These are phyloP conservation scores for Gonatopus flavifemur DNA, from an alignment of 1,140 invertebrate species.

Conservation along the genomic window DNA sequence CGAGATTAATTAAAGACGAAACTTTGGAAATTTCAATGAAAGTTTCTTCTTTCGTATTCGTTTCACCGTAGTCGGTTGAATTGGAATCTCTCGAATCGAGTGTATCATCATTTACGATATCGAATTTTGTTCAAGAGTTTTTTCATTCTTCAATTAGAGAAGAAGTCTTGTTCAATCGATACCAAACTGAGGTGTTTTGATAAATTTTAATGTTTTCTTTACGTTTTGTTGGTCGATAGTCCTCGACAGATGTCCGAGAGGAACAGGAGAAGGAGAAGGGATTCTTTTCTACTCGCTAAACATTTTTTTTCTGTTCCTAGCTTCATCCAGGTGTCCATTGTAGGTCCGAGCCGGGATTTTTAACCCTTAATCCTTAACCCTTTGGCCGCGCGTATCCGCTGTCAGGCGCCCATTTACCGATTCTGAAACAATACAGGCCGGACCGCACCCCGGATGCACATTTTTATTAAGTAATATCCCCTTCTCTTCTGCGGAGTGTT, in stretches of 20 bases:
- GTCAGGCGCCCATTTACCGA: constrained; percentile 46
- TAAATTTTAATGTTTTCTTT: no score
- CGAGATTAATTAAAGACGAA: no score
- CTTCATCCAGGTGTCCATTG: constrained; percentile 45
- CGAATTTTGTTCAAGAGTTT: no score
- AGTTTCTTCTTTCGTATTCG: no score
- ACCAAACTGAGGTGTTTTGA: no score
- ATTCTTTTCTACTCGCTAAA: constrained; percentile 4
- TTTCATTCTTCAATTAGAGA: no score
- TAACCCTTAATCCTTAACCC: constrained; percentile 46
- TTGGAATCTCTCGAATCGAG: no score
- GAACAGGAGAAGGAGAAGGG: constrained; percentile 28
- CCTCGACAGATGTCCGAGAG: constrained; percentile 32
- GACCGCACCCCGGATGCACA: constrained; percentile 56
- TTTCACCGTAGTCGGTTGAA: no score
- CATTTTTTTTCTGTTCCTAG: constrained; percentile 18
- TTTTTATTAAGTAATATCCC: constrained; percentile 50
- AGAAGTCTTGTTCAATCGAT: no score
- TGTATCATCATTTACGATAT: no score
- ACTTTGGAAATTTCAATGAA: no score
- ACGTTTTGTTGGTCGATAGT: constrained; percentile 3
- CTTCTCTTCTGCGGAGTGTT: constrained; percentile 25
- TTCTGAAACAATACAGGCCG: constrained; percentile 53
- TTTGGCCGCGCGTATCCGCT: constrained; percentile 44
- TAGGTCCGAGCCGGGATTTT: constrained; percentile 36